Evolutionary conservation across 2,113 vertebrate species (phyloP).

Genomic region (Salvator merianae): DNA sequence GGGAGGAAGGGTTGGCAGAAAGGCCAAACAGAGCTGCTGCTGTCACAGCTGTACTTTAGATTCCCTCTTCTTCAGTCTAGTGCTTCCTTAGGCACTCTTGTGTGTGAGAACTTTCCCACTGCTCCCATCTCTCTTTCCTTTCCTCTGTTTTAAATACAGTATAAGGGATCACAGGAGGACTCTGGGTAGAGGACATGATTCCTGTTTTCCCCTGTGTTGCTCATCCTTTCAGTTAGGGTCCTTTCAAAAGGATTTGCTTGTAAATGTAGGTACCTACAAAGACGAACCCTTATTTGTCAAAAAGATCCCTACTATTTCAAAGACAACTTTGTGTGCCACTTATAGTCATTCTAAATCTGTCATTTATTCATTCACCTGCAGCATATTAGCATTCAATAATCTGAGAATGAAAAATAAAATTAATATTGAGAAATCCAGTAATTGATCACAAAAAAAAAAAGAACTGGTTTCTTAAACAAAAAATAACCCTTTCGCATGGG

Average conservation of each 20-base stretch:
- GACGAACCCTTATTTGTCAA: too few species aligned
- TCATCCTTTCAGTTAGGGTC: too few species aligned
- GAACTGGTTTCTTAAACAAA: not conserved
- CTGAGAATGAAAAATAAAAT: not conserved
- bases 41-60: not conserved
- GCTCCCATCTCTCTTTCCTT: not conserved
- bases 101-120: not conserved
- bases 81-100: not conserved
- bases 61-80: not conserved
- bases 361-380: not conserved
- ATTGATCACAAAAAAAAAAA: not conserved
- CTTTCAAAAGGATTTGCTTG: too few species aligned
- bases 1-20: not conserved
- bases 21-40: not conserved
- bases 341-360: not conserved
- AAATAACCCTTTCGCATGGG: too few species aligned
- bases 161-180: not conserved
- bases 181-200: too few species aligned
- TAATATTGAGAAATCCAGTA: not conserved
- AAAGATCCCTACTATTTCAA: too few species aligned
- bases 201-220: too few species aligned
- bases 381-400: not conserved
- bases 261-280: too few species aligned
- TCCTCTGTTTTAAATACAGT: not conserved
- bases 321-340: not conserved